These are phyloP conservation scores for Homalodisca vitripennis DNA, from an alignment of 1,140 invertebrate genomes.

Conservation along the genomic window DNA sequence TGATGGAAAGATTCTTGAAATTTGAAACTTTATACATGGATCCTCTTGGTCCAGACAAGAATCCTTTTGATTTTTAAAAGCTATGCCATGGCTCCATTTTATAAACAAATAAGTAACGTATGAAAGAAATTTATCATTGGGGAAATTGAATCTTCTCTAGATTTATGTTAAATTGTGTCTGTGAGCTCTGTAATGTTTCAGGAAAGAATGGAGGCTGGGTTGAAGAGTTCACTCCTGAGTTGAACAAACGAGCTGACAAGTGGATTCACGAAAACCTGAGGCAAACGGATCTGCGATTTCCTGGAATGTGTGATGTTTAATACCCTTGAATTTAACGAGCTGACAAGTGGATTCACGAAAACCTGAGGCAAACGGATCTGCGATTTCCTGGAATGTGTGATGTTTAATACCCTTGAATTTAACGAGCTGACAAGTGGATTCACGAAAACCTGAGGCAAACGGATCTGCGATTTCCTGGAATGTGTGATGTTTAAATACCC, in stretches of 20 bases:
- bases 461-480: conserved; percentile 30
- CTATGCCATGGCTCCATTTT: no score
- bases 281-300: conserved; percentile 31
- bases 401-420: no score
- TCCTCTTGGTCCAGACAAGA: no score
- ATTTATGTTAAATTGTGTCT: not conserved
- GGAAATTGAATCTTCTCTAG: no score
- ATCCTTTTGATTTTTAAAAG: no score
- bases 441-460: conserved; percentile 35
- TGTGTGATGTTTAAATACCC: conserved; percentile 45
- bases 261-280: conserved; percentile 39
- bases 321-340: conserved; percentile 43
- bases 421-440: conserved; percentile 39
- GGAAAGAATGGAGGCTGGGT: conserved; percentile 31
- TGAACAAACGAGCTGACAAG: conserved; percentile 34
- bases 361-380: conserved; percentile 30
- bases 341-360: conserved; percentile 40
- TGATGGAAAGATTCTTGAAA: no score
- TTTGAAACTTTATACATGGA: no score
- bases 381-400: conserved; percentile 36
- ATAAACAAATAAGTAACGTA: no score
- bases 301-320: conserved; percentile 42
- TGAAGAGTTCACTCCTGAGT: conserved; percentile 36
- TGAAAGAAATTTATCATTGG: no score
- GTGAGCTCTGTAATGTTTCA: conserved; percentile 1